Percentiles rank a stretch among this genome's conserved stretches.
These are phyloP conservation scores for Penaeus chinensis DNA, from an alignment of 1,140 invertebrate species.

Conservation along the genomic window DNA sequence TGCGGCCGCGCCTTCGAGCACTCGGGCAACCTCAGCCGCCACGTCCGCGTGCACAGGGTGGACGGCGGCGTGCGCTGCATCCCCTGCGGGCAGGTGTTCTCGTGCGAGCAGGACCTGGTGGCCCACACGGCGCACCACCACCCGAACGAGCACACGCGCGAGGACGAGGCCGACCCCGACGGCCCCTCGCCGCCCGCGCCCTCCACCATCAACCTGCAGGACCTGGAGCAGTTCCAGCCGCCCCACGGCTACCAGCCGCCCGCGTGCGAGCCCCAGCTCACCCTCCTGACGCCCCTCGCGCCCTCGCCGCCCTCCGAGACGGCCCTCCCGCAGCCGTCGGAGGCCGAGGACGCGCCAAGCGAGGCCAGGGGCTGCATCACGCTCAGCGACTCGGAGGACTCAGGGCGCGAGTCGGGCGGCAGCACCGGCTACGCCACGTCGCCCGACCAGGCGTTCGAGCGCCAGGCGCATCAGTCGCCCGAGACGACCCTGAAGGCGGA, in stretches of 20 bases:
- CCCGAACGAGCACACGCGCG: conserved; percentile 52
- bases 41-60: conserved; percentile 59
- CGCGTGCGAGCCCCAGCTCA: conserved; percentile 28
- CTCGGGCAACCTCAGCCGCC: conserved; percentile 63
- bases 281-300: conserved; percentile 29
- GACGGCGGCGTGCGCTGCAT: conserved; percentile 59
- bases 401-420: conserved; percentile 44
- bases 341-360: neutral
- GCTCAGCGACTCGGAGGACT: conserved; percentile 50
- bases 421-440: conserved; percentile 50
- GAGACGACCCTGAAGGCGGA: conserved; percentile 32
- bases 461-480: conserved; percentile 31
- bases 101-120: conserved; percentile 56
- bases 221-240: conserved; percentile 46
- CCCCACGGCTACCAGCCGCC: conserved; percentile 26
- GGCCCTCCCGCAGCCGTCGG: neutral
- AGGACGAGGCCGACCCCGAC: conserved; percentile 47
- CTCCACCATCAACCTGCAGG: conserved; percentile 49
- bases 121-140: conserved; percentile 55
- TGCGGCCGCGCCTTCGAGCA: conserved; percentile 73
- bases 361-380: conserved; percentile 31
- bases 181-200: neutral
- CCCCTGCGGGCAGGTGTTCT: conserved; percentile 59
- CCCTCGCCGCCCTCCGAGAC: neutral
- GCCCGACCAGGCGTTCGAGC: conserved; percentile 44